phyloP scores from a whole-genome alignment of 2,113 vertebrate species.

The Tragelaphus scriptus region DNA sequence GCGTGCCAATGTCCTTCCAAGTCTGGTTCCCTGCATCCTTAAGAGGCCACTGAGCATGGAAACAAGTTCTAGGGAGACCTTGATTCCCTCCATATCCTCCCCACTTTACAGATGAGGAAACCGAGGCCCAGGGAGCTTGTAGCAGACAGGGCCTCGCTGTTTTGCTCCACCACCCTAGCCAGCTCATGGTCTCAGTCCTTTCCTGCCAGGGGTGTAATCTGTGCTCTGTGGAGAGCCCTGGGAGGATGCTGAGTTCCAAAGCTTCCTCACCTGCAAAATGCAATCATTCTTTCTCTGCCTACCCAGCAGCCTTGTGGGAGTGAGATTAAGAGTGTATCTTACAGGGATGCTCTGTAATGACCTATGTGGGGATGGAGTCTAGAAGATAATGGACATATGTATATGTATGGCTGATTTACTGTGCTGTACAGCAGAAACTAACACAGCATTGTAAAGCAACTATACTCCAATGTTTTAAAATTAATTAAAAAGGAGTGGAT shows the following conservation, averaged over 20 bases:
- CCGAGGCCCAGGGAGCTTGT: not conserved
- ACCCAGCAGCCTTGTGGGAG: not conserved
- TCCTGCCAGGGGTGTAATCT: not conserved
- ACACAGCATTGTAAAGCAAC: not conserved
- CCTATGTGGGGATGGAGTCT: not conserved
- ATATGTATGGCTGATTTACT: not conserved
- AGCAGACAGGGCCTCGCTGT: too few relatives aligned
- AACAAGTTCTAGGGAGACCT: not conserved
- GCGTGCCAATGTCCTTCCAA: rapidly evolving
- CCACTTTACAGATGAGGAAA: not conserved
- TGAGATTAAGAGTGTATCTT: not conserved
- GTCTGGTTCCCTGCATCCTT: not conserved
- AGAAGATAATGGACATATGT: not conserved
- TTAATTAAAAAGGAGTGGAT: not conserved
- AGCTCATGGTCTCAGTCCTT: not conserved
- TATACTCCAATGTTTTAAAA: not conserved
- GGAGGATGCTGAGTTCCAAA: not conserved
- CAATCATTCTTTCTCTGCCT: not conserved
- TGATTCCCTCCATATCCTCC: not conserved
- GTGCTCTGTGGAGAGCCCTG: not conserved
- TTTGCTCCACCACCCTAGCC: not conserved
- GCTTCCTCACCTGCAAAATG: not conserved
- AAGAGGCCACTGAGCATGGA: not conserved
- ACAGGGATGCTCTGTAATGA: not conserved
- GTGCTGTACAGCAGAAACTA: not conserved